Base-by-base conservation (phyloP, 1,140 invertebrate species). In the Fopius arisanus region DNA sequence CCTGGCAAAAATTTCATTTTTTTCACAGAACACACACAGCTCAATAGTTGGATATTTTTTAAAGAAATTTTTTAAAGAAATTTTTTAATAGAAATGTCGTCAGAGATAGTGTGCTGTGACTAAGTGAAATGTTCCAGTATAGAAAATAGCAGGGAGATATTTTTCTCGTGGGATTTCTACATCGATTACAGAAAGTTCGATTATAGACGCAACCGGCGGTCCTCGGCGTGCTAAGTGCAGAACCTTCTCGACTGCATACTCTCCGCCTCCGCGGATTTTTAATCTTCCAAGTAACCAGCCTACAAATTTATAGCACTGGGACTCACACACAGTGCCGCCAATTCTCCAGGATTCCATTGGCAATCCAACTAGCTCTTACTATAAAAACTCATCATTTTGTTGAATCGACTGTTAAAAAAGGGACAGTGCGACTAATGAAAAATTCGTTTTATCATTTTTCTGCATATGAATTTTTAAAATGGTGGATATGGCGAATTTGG, bases 231-330 rank as follows among this genome's bases (percentile, higher is more conserved):
- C 67, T 75, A 75, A 75, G 74, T 75, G 74, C 74, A 75, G 33
- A 75, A 75, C 72, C 71, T 72, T 75, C 41, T 67, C 14, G 33
- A 48, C 54, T 68, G 73, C 73, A 74, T 74, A 70, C 67, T 66
- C 41, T 26, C 29, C 31, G 23, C 23, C 29, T 14, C 54, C 26
- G 23, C 28, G 21, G 26, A 29, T 33, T 19, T 33, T 33, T 12
- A 67, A 33, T 33, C 33, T 67, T 67, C 29, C 37, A 12, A 67
- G 28, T 31, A 66, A 65, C 14, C 66, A 67, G 70, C 66, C 63
- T 33, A 72, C 33, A 72, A 72, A 72, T 72, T 72, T 70, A 69
- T 69, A 67, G 48, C 26, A 37, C 12, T 28, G 66, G n/a, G 9
- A 40, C 51, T 37, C 21, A 74, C 26, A 51, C 67, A 74, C 33